Percentiles rank a stretch among this genome's conserved stretches.
Evolutionary conservation across 2,797 vertebrate species (phyloP).

Genomic region (Lepus oiostolus): DNA sequence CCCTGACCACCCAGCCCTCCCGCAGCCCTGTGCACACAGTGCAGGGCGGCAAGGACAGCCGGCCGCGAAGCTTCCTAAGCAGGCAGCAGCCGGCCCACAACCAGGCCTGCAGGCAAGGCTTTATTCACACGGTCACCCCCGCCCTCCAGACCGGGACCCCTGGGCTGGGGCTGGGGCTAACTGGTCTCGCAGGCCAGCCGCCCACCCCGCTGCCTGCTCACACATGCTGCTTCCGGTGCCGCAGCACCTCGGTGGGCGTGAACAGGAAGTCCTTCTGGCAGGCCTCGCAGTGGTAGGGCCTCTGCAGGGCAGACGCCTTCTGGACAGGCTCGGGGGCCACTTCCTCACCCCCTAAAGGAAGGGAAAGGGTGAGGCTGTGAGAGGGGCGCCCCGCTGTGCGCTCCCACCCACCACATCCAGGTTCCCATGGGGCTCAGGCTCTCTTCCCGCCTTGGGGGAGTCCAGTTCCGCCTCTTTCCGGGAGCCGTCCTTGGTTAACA

Average conservation of each 20-base stretch:
- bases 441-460: background rate
- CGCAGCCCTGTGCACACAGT: background rate
- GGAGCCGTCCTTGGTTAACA: background rate
- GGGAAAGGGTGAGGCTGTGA: background rate
- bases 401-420: too few relatives aligned
- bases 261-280: conserved; percentile 92
- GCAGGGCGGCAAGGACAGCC: too few relatives aligned
- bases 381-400: rapidly evolving
- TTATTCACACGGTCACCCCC: background rate
- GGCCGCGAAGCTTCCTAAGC: too few relatives aligned
- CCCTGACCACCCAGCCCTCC: rapidly evolving
- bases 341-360: conserved; percentile 72
- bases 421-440: rapidly evolving
- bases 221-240: conserved; percentile 93
- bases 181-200: too few relatives aligned
- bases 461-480: background rate
- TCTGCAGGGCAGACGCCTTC: conserved; percentile 86
- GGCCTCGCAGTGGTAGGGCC: conserved; percentile 91
- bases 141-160: too few relatives aligned
- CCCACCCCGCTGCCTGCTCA: background rate
- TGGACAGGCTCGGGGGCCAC: conserved; percentile 13
- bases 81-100: too few relatives aligned
- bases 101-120: background rate
- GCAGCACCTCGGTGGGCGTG: conserved; percentile 94
- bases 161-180: too few relatives aligned